Evolutionary conservation across 2,888 invertebrate species (phyloP), one percentile per base, ranked within the genome.

Genomic region (Archaeoteleia sp.): DNA sequence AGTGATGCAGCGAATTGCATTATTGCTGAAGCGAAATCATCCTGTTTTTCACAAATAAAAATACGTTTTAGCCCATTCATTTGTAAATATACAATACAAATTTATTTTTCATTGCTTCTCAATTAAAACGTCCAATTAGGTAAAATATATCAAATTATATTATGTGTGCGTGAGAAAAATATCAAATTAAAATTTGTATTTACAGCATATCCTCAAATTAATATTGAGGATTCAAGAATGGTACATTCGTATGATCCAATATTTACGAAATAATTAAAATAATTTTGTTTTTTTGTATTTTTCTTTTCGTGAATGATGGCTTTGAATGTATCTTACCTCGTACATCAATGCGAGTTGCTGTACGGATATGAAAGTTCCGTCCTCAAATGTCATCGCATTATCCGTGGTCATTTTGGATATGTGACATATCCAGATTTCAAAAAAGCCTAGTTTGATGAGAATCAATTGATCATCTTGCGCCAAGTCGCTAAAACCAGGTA

Each of bases 401-500:
- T 91, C 90, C 29, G 91, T 91, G 32, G 94, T 93, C 86, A 95
- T 90, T 71, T 93, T 90, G 6, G 95, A 90, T 70, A 94, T 92
- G 79, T 96, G 92, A 40, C 94, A 92, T 72, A 97, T 88, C 97
- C 97, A 98, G 69, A 97, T 92, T 87, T 98, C 98, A 86, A 97
- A 96, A 88, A 98, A 98, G 67, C 97, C 97, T 82, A 92, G 91
- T 88, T 98, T 98, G 81, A 98, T 96, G 73, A 98, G 90, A 75
- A 97, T 96, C 75, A 98, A 89, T 87, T 98, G 98, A 87, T 98
- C 98, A 83, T 97, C 97, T 86, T 98, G 97, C 51, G 93, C 91
- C 75, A 98, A 90, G 74, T 92, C 91, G 81, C 92, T 90, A 88
- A 98, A 98, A 71, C 96, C 95, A 70, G 98, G 97, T 76, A 97